These are phyloP conservation scores for Aurelia sp. DNA, from an alignment of 30 jellyfish, hydroid and myxozoan species.

Conservation along the genomic window DNA sequence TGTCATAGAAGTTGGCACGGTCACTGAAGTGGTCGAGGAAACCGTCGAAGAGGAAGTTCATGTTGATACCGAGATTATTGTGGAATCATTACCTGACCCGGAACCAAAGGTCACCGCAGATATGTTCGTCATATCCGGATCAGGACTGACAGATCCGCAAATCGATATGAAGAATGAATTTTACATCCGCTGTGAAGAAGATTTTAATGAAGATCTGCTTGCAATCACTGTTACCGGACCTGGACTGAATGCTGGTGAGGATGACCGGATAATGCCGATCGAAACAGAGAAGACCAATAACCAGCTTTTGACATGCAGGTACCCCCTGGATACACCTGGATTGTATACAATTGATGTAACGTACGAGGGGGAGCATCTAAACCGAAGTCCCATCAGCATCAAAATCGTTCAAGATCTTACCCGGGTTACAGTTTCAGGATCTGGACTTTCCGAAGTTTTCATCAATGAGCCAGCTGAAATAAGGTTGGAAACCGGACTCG, in stretches of 20 bases:
- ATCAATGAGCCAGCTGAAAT: constrained; percentile 73
- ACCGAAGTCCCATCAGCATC: constrained; percentile 84
- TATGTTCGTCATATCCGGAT: constrained; percentile 79
- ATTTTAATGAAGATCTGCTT: constrained; percentile 54
- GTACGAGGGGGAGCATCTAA: constrained; percentile 87
- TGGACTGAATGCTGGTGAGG: constrained; percentile 68
- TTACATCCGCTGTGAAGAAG: constrained; percentile 88
- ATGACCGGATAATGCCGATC: constrained; percentile 65
- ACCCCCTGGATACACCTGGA: constrained; percentile 85
- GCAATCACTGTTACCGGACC: constrained; percentile 73
- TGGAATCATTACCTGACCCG: constrained; percentile 35
- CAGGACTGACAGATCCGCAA: constrained; percentile 92
- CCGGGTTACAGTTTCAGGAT: constrained; percentile 69
- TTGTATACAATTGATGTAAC: constrained; percentile 64
- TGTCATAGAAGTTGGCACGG: constrained; percentile 1
- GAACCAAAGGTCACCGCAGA: constrained; percentile 68
- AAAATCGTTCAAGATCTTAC: constrained; percentile 84
- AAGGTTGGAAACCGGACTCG: constrained; percentile 84
- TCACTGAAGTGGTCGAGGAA: constrained; percentile 3
- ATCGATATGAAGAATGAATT: constrained; percentile 80
- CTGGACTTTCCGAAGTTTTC: constrained; percentile 70
- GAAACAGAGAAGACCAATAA: constrained; percentile 58
- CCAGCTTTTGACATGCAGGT: constrained; percentile 75
- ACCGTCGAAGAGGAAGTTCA: constrained; percentile 15
- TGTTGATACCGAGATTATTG: constrained; percentile 32